Evolutionary conservation across 1,140 invertebrate species (phyloP).

Genomic region (Pseudomyrmex dendroicus): DNA sequence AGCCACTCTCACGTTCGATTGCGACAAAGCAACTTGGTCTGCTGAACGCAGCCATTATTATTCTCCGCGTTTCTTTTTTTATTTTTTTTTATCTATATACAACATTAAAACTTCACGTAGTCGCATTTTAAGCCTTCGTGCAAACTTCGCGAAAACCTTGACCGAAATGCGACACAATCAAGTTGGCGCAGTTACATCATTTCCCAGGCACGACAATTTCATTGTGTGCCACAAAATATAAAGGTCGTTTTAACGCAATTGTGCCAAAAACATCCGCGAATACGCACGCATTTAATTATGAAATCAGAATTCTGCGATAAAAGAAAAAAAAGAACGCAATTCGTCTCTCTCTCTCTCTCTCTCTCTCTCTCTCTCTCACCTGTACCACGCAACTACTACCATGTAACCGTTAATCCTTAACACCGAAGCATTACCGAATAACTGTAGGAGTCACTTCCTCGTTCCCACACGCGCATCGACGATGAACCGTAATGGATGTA

Average conservation of each 20-base stretch:
- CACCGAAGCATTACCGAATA: constrained; percentile 49
- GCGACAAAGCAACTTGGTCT: background rate
- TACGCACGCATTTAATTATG: background rate
- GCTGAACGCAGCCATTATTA: no score
- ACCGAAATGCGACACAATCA: background rate
- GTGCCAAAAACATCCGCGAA: background rate
- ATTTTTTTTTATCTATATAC: no score
- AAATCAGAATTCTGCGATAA: background rate
- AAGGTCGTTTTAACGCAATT: no score
- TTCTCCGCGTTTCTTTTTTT: no score
- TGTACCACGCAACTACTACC: no score
- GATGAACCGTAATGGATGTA: constrained; percentile 45
- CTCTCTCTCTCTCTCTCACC: background rate
- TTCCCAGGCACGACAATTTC: background rate
- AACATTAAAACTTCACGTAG: background rate
- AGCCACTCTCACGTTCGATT: background rate
- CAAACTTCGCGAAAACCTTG: constrained; percentile 1
- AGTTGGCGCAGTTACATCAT: constrained; percentile 27
- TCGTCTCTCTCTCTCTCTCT: background rate
- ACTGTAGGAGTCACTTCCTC: constrained; percentile 53
- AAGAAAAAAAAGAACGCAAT: background rate
- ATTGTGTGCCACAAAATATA: background rate
- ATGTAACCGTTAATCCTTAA: constrained; percentile 34
- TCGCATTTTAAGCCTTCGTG: background rate
- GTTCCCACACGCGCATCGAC: constrained; percentile 45